Evolutionary conservation across 1,140 invertebrate species (phyloP), one percentile per base, ranked within the genome.

Genomic region (Zaprionus lachaisei): DNA sequence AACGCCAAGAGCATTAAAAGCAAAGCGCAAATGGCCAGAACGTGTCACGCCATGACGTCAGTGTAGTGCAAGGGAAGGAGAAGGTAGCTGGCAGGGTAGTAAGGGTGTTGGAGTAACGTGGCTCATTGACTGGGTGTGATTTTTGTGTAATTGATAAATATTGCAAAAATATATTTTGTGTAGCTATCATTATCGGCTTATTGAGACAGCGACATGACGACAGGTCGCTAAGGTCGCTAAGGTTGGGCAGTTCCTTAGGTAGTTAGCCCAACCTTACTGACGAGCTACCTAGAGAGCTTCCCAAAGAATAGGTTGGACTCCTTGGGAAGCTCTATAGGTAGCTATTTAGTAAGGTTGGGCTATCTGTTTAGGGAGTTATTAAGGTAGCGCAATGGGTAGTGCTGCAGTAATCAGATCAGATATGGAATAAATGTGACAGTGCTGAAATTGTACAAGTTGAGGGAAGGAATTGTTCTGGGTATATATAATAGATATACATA

Each of bases 21-120:
- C 57, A 61, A 69, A 54, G 56, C 54, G n/a, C n/a, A 47, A 47
- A 47, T 47, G n/a, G 41, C 22, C 56, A 31, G 55, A 26, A 28
- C 41, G 37, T 38, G 17, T 22, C 47, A 51, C 34, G 37, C 34
- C 38, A 61, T 69, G 56, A 44, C 57, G 57, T 69, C 67, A 69
- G 15, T 24, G 6, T 47, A 15, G 38, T 1, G n/a, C n/a, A 17
- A 7, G 11, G 11, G 17, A 6, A 20, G 17, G 47, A 17, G 47
- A 4, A 47, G 41, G n/a, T 17, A 11, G 47, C 20, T 9, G 41
- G 41, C 1, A 17, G n/a, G 41, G 15, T 6, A 9, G 37, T 5
- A 0, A 14, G 41, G 2, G n/a, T 17, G 41, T n/a, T 15, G 41
- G n/a, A n/a, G 5, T 17, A n/a, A 7, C n/a, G n/a, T n/a, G 7